Conservation (phyloP, 2,888 invertebrate genomes). For the Acleris cristana region DNA sequence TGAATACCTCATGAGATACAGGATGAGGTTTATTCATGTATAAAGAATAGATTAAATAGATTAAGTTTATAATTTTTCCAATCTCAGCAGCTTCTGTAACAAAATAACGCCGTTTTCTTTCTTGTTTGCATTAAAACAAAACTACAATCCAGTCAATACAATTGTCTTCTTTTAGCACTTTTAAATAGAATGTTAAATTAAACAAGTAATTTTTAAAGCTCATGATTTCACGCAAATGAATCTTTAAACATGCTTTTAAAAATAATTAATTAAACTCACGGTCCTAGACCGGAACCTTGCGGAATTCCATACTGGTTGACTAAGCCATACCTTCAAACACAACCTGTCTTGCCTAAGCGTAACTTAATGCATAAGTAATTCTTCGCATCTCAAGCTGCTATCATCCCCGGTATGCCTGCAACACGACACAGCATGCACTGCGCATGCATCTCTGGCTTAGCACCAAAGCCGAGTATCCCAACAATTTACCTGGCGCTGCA, state of each 20-base stretch:
- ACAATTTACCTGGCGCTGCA: conserved; percentile 33
- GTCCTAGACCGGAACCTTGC: not conserved
- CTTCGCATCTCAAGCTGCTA: conserved; percentile 15
- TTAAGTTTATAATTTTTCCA: too few relatives aligned
- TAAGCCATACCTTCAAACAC: not conserved
- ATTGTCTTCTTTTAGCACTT: too few relatives aligned
- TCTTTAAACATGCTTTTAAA: too few relatives aligned
- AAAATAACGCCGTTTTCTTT: too few relatives aligned
- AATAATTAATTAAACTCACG: too few relatives aligned
- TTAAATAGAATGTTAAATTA: too few relatives aligned
- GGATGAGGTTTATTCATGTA: not conserved
- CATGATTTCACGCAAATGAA: too few relatives aligned
- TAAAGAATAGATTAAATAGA: too few relatives aligned
- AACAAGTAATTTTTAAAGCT: too few relatives aligned
- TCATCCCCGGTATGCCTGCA: conserved; percentile 18
- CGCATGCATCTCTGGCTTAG: conserved; percentile 22
- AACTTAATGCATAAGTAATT: conserved; percentile 13
- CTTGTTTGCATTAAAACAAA: too few relatives aligned
- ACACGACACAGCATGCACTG: conserved; percentile 15
- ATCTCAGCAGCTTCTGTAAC: too few relatives aligned
- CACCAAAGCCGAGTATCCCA: conserved; percentile 30
- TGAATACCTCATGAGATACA: conserved; percentile 8
- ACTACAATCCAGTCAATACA: too few relatives aligned
- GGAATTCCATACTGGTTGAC: not conserved
- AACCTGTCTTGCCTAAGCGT: not conserved